phyloP scores from a whole-genome alignment of 2,888 invertebrate genomes.

The Leptopilina myrica region DNA sequence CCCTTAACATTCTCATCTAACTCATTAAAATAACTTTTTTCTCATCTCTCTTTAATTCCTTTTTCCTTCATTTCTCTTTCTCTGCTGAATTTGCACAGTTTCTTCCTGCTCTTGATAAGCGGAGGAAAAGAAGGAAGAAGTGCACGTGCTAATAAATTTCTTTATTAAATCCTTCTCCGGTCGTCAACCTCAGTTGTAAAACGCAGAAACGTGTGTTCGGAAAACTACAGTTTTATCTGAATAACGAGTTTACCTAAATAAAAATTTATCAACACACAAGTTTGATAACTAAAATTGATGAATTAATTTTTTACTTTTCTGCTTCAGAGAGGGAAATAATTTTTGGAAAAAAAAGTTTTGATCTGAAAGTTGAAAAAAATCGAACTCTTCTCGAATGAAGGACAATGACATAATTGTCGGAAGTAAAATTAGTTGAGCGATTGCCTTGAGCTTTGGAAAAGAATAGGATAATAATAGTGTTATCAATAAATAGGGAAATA shows the following conservation, averaged over 20 bases:
- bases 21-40: constrained; percentile 45
- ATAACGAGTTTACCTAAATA: constrained; percentile 26
- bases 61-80: constrained; percentile 40
- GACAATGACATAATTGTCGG: background rate
- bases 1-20: constrained; percentile 64
- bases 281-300: constrained; percentile 11
- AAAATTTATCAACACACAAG: constrained; percentile 21
- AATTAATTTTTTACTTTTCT: background rate
- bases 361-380: background rate
- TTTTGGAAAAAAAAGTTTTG: background rate
- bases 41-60: constrained; percentile 10
- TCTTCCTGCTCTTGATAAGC: constrained; percentile 22
- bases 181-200: constrained; percentile 28
- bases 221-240: constrained; percentile 31
- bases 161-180: constrained; percentile 25
- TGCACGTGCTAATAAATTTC: background rate
- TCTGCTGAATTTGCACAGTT: background rate
- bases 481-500: background rate
- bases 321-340: background rate
- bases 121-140: background rate
- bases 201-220: constrained; percentile 36
- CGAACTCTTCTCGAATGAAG: background rate
- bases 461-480: background rate
- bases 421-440: constrained; percentile 11
- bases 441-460: constrained; percentile 16